Percentiles rank a stretch among this genome's conserved stretches.
Evolutionary conservation across 1,140 invertebrate species (phyloP).

Genomic region (Trinorchestia longiramus): DNA sequence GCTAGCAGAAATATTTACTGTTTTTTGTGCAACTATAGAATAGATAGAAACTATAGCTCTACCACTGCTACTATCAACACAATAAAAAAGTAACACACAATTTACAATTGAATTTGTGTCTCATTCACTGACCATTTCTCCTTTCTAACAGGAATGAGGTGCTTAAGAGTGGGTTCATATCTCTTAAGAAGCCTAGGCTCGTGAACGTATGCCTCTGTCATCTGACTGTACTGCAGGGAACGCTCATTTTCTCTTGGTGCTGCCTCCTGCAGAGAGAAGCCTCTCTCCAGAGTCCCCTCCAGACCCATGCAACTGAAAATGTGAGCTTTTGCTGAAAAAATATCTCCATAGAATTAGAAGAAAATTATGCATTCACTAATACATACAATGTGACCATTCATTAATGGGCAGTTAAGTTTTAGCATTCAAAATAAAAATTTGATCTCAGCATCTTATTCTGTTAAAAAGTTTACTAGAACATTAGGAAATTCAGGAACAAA

Average conservation of each 20-base stretch:
- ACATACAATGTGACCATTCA: too few species aligned
- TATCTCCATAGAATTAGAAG: not conserved
- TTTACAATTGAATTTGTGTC: not conserved
- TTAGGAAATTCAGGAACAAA: too few species aligned
- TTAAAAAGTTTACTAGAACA: too few species aligned
- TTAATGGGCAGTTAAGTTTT: too few species aligned
- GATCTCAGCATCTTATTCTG: too few species aligned
- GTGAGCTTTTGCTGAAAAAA: not conserved
- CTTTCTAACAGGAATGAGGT: conserved; percentile 66
- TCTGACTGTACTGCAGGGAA: conserved; percentile 59
- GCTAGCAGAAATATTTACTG: too few species aligned
- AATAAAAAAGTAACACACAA: not conserved
- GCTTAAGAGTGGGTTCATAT: conserved; percentile 62
- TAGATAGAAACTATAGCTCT: not conserved
- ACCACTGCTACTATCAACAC: not conserved
- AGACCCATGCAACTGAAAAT: conserved; percentile 65
- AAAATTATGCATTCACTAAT: too few species aligned
- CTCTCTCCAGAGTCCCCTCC: conserved; percentile 66
- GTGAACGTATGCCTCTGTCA: conserved; percentile 59
- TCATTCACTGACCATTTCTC: conserved; percentile 61
- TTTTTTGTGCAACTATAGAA: too few species aligned
- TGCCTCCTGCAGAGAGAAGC: conserved; percentile 64
- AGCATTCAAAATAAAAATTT: too few species aligned
- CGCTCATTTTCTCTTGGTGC: conserved; percentile 59
- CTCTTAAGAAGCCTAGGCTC: conserved; percentile 36